Conservation (phyloP, 2,113 vertebrate genomes). For the Phylloscopus whistleri region DNA sequence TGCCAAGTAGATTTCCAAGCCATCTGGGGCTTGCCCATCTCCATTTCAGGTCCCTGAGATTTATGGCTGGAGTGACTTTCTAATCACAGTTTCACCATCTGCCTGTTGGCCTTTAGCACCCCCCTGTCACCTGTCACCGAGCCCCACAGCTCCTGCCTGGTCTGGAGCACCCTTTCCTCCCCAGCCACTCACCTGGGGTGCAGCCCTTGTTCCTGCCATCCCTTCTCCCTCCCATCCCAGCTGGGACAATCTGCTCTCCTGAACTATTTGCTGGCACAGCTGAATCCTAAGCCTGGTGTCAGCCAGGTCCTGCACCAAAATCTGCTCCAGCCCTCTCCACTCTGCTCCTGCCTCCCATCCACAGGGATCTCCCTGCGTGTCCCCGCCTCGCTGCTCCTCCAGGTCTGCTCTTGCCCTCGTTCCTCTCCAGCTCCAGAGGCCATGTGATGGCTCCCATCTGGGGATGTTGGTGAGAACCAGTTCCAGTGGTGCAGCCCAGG, state of each 20-base stretch:
- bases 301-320: neutral
- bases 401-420: rapidly evolving
- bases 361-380: rapidly evolving
- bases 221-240: neutral
- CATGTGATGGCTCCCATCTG: neutral
- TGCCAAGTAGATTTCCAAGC: constrained; percentile 7
- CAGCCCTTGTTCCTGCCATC: neutral
- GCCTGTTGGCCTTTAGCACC: constrained; percentile 53
- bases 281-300: neutral
- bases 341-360: neutral
- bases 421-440: neutral
- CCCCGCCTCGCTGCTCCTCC: rapidly evolving
- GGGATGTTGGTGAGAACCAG: neutral
- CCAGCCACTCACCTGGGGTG: rapidly evolving
- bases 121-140: constrained; percentile 22
- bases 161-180: neutral
- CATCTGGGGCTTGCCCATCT: constrained; percentile 48
- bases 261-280: rapidly evolving
- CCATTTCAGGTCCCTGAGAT: constrained; percentile 1
- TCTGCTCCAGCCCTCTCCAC: rapidly evolving
- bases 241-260: neutral
- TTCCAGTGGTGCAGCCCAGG: neutral
- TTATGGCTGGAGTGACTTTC: constrained; percentile 57
- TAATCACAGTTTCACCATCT: constrained; percentile 55
- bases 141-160: neutral